phyloP scores from a whole-genome alignment of 2,113 vertebrate species.

The Chionodraco myersi region DNA sequence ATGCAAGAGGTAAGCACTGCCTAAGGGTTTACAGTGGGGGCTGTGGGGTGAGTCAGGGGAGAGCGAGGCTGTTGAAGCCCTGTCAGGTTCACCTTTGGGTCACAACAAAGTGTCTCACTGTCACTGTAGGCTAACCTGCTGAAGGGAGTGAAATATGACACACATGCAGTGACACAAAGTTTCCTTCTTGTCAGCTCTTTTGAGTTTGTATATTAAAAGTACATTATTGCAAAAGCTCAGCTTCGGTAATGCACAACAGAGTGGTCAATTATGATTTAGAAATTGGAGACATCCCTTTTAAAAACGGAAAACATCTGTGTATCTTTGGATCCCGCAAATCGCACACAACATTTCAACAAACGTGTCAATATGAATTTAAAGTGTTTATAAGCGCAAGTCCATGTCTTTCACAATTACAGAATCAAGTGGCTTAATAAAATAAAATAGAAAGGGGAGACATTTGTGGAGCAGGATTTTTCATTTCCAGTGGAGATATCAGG shows the following conservation, averaged over 20 bases:
- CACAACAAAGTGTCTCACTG: conserved; percentile 61
- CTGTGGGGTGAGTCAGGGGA: conserved; percentile 62
- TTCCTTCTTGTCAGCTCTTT: conserved; percentile 54
- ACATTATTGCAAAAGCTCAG: background rate
- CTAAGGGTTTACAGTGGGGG: conserved; percentile 35
- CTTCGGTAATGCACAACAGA: background rate
- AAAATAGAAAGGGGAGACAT: conserved; percentile 12
- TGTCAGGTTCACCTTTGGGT: conserved; percentile 60
- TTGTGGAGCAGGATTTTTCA: background rate
- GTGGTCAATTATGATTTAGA: background rate
- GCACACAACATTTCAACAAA: background rate
- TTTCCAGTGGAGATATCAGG: conserved; percentile 46
- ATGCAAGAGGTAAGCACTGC: conserved; percentile 19
- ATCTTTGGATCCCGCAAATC: background rate
- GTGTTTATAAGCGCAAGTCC: background rate
- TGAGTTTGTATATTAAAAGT: conserved; percentile 31
- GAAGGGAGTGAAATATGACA: conserved; percentile 53
- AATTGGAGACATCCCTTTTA: background rate
- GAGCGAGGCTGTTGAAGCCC: conserved; percentile 54
- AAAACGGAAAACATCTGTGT: background rate
- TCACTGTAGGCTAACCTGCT: conserved; percentile 51
- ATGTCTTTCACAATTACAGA: background rate
- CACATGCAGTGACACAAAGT: conserved; percentile 36
- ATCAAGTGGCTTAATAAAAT: background rate
- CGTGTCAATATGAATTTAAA: background rate